These are phyloP conservation scores for Takifugu bimaculatus DNA, from an alignment of 2,113 vertebrate genomes.

Conservation along the genomic window DNA sequence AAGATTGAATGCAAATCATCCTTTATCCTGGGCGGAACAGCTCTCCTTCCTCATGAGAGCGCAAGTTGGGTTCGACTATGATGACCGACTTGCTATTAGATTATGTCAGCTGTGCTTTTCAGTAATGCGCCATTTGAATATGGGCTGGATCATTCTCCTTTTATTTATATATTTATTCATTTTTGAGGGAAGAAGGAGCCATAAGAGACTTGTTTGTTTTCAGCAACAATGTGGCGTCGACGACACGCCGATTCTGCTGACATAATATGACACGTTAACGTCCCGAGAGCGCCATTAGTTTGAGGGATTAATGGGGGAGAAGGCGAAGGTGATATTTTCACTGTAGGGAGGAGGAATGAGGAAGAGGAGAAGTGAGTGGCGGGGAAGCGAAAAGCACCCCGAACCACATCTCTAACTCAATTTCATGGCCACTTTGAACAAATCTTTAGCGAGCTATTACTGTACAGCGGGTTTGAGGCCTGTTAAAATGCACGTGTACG, in stretches of 20 bases:
- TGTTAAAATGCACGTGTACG: constrained; percentile 21
- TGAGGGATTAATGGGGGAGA: constrained; percentile 34
- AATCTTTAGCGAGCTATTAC: constrained; percentile 32
- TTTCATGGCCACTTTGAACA: constrained; percentile 24
- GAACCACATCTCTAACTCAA: constrained; percentile 32
- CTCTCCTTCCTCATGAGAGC: constrained; percentile 6
- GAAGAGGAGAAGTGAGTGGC: neutral
- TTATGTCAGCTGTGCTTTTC: constrained; percentile 27
- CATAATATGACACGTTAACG: constrained; percentile 29
- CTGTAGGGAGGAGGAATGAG: constrained; percentile 2
- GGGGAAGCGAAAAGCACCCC: constrained; percentile 7
- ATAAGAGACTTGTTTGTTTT: constrained; percentile 29
- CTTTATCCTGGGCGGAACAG: constrained; percentile 21
- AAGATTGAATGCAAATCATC: constrained; percentile 65
- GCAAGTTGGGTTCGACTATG: constrained; percentile 34
- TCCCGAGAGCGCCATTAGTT: constrained; percentile 29
- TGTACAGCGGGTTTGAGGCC: constrained; percentile 17
- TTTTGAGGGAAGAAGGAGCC: neutral
- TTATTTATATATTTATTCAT: neutral
- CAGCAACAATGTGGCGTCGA: constrained; percentile 2
- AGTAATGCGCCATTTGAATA: constrained; percentile 24
- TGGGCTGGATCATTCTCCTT: neutral
- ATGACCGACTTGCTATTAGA: constrained; percentile 34
- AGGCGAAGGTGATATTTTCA: constrained; percentile 9
- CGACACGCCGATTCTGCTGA: constrained; percentile 20